Percentiles rank a stretch among this genome's conserved stretches.
phyloP scores from a whole-genome alignment of 2,113 vertebrate genomes.

The Agapornis roseicollis region DNA sequence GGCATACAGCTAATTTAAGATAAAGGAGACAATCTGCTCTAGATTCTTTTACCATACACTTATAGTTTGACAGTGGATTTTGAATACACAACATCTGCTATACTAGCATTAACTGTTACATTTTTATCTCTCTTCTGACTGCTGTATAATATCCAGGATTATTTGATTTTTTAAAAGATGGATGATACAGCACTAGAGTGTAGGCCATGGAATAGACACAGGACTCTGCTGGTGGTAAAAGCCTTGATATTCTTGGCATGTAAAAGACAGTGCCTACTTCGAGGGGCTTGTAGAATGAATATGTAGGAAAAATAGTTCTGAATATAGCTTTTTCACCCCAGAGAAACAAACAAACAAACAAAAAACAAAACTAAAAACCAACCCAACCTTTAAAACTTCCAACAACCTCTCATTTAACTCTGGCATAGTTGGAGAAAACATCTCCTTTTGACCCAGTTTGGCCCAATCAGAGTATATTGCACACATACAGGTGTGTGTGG shows the following conservation, averaged over 20 bases:
- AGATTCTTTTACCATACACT: background rate
- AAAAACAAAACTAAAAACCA: background rate
- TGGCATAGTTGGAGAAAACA: background rate
- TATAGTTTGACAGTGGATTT: background rate
- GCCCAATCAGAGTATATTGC: background rate
- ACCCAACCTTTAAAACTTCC: background rate
- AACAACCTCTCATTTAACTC: background rate
- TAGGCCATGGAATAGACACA: background rate
- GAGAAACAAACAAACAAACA: background rate
- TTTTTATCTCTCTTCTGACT: constrained; percentile 6
- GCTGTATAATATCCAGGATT: background rate
- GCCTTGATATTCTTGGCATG: background rate
- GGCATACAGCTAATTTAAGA: background rate
- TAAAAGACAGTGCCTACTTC: background rate
- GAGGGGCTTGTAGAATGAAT: background rate
- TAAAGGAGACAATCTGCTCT: background rate
- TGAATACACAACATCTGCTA: background rate
- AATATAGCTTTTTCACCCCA: background rate
- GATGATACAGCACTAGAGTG: background rate
- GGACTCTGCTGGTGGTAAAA: background rate
- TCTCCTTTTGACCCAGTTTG: background rate
- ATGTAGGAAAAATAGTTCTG: background rate
- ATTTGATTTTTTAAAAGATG: background rate
- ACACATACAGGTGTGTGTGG: fast-evolving
- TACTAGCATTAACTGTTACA: background rate